Base-by-base conservation (phyloP, 1,140 invertebrate genomes). In the Mycetomoellerius zeteki region DNA sequence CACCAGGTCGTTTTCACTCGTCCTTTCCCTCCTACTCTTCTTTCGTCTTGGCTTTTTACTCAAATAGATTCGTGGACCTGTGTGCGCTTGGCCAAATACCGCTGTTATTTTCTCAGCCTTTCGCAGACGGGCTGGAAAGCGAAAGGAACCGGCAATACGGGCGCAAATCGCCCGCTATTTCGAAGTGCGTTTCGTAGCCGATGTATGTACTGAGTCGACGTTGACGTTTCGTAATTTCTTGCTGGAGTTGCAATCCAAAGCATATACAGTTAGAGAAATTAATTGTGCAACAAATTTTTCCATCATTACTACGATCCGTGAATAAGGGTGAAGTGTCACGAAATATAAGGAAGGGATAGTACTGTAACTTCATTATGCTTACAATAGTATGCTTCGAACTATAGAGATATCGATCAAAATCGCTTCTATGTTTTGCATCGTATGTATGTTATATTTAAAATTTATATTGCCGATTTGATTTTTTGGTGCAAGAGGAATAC, bases 201-300 rank as follows among this genome's bases (percentile, higher is more conserved):
- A 24, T 16, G 47, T 43, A 43, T 64, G 3, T 10, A n/a, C 47
- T 64, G 21, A 81, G 12, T 33, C 7, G 19, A 16, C 8, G 52
- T 47, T 58, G 14, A 73, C n/a, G 21, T 82, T 73, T 60, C 80
- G 67, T 1, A 82, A 82, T 60, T 72, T n/a, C 52, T 43, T 6
- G 65, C 7, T 30, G 24, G 0, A 67, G 5, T 33, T 69, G 14
- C 47, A 12, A 43, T 14, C 30, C 30, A 43, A 21, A 33, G 27
- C 24, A 47, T 33, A 16, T 12, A 7, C 7, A 80, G 4, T 52
- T 52, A 52, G 14, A 67, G n/a, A 37, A 67, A 80, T 37, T 24
- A 67, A 76, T 76, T 60, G 16, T 16, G 3, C 8, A 33, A 58
- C 30, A 37, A 60, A 24, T 24, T 43, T 56, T 58, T 37, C 7